Evolutionary conservation across 2,888 invertebrate genomes (phyloP), one percentile per base, ranked within the genome.

Genomic region (Sinhomidia bicolor): DNA sequence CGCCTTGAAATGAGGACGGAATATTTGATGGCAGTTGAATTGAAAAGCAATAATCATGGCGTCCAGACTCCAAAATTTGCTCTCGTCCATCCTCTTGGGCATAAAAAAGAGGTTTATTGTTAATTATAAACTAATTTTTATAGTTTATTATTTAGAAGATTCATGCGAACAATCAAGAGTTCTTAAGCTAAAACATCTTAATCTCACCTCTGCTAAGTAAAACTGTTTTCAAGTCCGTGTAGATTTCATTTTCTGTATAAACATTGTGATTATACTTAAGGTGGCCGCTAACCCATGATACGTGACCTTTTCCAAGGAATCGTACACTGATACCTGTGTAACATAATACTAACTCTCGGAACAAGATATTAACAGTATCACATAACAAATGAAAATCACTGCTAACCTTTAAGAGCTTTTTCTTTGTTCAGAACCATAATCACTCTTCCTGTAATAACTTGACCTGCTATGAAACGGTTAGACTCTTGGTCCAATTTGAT

Each of bases 1-100:
- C 85, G 17, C 88, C 82, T 83, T 88, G 82, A 32, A 90, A 76
- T n/a, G 88, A 81, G 51, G 88, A 88, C 68, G 90, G 90, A 41
- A 88, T 78, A 51, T 82, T 65, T 54, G 65, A 5, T 3, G 90
- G 90, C 12, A 90, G 47, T 78, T 82, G 85, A 14, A 90, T 71
- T 0, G 88, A 85, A 85, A 90, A 90, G 17, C 51, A 78, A 57
- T 88, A 90, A 60, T 85, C 88, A 74, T 88, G 79, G 1, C 85
- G 74, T 10, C 90, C 90, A 85, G 90, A 57, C 36, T 88, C 82
- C 36, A 90, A 32, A 12, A 85, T 6, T 41, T 85, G 76, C 47
- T 90, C 88, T 47, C 82, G 29, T 41, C 88, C 88, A 68, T 90
- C 90, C 41, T 90, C 90, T 90, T 36, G 12, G n/a, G n/a, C n/a